phyloP scores from a whole-genome alignment of 2,888 invertebrate genomes.

The Drosophila atripex region DNA sequence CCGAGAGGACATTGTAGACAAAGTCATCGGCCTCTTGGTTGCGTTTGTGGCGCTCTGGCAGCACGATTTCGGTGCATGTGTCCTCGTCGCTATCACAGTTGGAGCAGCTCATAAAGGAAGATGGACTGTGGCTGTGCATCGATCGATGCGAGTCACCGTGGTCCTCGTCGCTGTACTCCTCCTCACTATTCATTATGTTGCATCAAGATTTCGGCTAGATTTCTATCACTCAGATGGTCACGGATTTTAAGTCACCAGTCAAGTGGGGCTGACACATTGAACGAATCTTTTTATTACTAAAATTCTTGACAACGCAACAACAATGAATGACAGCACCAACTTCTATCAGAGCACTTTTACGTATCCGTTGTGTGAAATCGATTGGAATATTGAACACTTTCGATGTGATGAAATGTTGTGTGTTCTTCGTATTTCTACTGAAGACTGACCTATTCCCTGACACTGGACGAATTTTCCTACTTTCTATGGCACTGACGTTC shows the following conservation, averaged over 20 bases:
- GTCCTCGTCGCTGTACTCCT: slow-evolving; percentile 69
- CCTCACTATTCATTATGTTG: slow-evolving; percentile 64
- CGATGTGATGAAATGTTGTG: slow-evolving; percentile 40
- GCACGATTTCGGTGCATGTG: slow-evolving; percentile 92
- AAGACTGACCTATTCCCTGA: slow-evolving; percentile 50
- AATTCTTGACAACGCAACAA: slow-evolving; percentile 13
- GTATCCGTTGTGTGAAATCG: background rate
- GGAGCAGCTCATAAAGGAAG: slow-evolving; percentile 84
- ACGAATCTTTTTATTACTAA: background rate
- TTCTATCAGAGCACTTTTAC: slow-evolving; percentile 7
- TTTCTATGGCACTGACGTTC: slow-evolving; percentile 17
- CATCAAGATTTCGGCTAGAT: background rate
- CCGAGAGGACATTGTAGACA: slow-evolving; percentile 95
- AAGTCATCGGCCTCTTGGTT: slow-evolving; percentile 94
- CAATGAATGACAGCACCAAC: slow-evolving; percentile 12
- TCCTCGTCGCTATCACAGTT: slow-evolving; percentile 89
- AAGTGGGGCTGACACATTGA: slow-evolving; percentile 39
- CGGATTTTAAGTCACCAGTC: background rate
- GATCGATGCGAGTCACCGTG: slow-evolving; percentile 70
- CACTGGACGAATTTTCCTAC: slow-evolving; percentile 26
- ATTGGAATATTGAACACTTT: slow-evolving; percentile 32
- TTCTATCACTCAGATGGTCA: slow-evolving; percentile 2
- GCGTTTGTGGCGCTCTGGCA: slow-evolving; percentile 89
- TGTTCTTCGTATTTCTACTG: slow-evolving; percentile 60
- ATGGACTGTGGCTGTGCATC: slow-evolving; percentile 40